phyloP scores from a whole-genome alignment of 64 coral and sea anemone genomes.

The Actinia equina region DNA sequence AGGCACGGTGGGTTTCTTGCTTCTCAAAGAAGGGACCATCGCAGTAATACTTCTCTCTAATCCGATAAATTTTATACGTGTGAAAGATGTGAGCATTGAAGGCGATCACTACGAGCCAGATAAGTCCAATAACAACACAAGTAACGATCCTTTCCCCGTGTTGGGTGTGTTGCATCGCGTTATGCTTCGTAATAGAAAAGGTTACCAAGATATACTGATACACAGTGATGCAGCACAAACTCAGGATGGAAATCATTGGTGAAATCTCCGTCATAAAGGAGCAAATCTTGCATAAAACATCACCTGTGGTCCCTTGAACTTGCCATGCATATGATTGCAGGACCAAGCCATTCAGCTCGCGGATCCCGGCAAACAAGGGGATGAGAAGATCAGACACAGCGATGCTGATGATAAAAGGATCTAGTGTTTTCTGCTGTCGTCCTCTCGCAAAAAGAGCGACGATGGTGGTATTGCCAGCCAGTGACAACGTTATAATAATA shows the following conservation, averaged over 20 bases:
- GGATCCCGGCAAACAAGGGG: background rate
- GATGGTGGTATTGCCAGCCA: background rate
- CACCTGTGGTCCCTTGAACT: background rate
- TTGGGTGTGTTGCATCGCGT: background rate
- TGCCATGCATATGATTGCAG: background rate
- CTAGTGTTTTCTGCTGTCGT: background rate
- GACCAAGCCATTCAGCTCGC: background rate
- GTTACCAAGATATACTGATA: background rate
- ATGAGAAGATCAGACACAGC: background rate
- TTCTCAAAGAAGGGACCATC: background rate
- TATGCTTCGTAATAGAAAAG: background rate
- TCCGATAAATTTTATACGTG: background rate
- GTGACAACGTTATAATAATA: background rate
- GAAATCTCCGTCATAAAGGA: background rate
- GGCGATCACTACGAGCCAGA: background rate
- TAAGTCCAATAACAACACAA: background rate
- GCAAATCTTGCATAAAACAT: background rate
- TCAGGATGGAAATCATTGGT: background rate
- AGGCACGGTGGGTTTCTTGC: background rate
- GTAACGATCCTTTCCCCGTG: background rate
- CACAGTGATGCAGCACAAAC: background rate
- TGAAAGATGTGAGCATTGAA: background rate
- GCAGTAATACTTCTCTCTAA: background rate
- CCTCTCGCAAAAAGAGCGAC: background rate
- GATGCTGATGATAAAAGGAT: background rate